A percentile compares a stretch with the other conserved stretches of the same genome.
These are phyloP conservation scores for Papilio polytes DNA, from an alignment of 1,140 invertebrate species.

Conservation along the genomic window DNA sequence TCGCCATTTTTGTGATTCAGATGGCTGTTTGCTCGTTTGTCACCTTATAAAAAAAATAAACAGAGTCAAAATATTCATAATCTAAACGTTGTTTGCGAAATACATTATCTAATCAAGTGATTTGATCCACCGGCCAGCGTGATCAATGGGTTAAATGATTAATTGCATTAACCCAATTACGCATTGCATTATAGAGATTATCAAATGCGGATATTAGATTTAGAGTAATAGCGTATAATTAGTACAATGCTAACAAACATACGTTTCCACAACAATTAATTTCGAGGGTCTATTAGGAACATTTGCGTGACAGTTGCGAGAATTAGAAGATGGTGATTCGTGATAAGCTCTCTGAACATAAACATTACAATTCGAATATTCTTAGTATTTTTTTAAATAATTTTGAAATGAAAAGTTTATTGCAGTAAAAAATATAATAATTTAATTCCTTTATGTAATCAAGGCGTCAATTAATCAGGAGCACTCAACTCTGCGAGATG, in stretches of 20 bases:
- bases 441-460: background rate
- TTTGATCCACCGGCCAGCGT: slow-evolving; percentile 1
- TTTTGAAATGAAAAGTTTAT: background rate
- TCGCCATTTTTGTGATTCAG: too few relatives aligned
- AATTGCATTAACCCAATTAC: slow-evolving; percentile 23
- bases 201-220: slow-evolving; percentile 2
- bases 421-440: background rate
- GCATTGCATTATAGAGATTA: slow-evolving; percentile 14
- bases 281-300: too few relatives aligned
- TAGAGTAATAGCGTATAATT: background rate
- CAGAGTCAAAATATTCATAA: background rate
- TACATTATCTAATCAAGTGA: slow-evolving; percentile 10
- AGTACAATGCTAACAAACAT: background rate
- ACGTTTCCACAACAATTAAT: too few relatives aligned
- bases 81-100: background rate
- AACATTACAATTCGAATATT: too few relatives aligned
- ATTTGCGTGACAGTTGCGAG: too few relatives aligned
- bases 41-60: too few relatives aligned
- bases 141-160: slow-evolving; percentile 17
- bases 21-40: too few relatives aligned
- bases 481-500: slow-evolving; percentile 17
- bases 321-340: too few relatives aligned
- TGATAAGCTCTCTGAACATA: too few relatives aligned
- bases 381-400: too few relatives aligned
- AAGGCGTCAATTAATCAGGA: slow-evolving; percentile 9